phyloP scores from a whole-genome alignment of 2,797 vertebrate genomes.

The Hyperoplus immaculatus region DNA sequence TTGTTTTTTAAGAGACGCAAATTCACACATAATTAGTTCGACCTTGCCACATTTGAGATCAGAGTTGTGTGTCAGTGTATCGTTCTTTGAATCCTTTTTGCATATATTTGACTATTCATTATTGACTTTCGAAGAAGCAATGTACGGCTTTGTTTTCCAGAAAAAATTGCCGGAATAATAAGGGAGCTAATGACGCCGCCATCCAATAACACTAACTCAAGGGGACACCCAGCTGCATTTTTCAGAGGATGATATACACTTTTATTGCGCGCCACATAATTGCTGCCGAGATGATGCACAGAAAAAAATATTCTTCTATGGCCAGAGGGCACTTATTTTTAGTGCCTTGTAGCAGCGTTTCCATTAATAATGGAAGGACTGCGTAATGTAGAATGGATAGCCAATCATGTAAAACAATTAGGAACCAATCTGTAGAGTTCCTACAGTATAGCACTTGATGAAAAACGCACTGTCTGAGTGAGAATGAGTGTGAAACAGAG shows the following conservation, averaged over 20 bases:
- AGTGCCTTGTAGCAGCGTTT: slow-evolving; percentile 35
- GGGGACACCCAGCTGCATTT: background rate
- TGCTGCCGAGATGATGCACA: slow-evolving; percentile 17
- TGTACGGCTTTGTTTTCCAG: background rate
- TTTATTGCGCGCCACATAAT: slow-evolving; percentile 43
- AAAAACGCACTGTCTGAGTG: background rate
- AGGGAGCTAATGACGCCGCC: slow-evolving; percentile 16
- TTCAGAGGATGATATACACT: slow-evolving; percentile 8
- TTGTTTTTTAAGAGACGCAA: too few relatives aligned
- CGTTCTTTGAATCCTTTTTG: too few relatives aligned
- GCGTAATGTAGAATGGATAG: slow-evolving; percentile 9
- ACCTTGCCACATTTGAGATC: too few relatives aligned
- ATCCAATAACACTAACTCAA: slow-evolving; percentile 15
- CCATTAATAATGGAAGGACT: slow-evolving; percentile 43
- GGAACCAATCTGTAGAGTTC: background rate
- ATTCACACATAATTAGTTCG: too few relatives aligned
- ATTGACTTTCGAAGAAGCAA: too few relatives aligned
- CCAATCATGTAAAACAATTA: slow-evolving; percentile 32
- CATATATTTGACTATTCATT: too few relatives aligned
- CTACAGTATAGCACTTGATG: background rate
- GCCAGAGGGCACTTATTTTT: slow-evolving; percentile 34
- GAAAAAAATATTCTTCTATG: slow-evolving; percentile 3
- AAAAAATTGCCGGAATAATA: slow-evolving; percentile 5
- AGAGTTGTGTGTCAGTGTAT: too few relatives aligned
- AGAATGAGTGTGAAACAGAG: background rate